Evolutionary conservation across 92 coral and sea anemone genomes (phyloP).

Genomic region (Bergia sp.): DNA sequence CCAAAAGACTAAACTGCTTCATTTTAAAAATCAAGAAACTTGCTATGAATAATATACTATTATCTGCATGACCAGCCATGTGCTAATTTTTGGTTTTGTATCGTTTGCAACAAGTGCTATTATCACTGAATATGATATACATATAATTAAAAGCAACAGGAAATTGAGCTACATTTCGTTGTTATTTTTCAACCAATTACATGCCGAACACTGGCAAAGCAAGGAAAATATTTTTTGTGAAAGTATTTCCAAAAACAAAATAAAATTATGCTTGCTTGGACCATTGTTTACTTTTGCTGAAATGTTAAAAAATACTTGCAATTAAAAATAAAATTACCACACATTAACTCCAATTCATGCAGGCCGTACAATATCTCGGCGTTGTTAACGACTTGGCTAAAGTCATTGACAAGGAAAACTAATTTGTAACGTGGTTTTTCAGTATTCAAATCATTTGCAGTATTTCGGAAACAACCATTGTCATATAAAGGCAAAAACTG

Average conservation of each 20-base stretch:
- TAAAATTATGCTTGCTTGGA: neutral
- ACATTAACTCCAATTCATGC: neutral
- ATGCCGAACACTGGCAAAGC: neutral
- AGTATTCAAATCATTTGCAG: neutral
- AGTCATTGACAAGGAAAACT: neutral
- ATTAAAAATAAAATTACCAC: neutral
- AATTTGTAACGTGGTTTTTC: neutral
- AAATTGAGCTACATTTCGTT: neutral
- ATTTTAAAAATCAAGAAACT: neutral
- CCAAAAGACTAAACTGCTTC: neutral
- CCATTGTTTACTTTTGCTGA: neutral
- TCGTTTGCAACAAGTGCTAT: neutral
- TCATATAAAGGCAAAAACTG: neutral
- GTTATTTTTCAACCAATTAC: neutral
- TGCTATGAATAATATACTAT: neutral
- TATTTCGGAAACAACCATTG: neutral
- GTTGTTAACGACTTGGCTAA: neutral
- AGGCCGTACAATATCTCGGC: neutral
- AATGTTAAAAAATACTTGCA: conserved; percentile 1
- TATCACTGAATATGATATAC: neutral
- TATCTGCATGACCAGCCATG: neutral
- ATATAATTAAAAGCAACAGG: neutral
- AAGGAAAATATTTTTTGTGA: neutral
- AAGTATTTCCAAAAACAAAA: neutral
- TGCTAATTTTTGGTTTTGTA: neutral